phyloP scores from a whole-genome alignment of 1,140 invertebrate genomes.

The Aculops lycopersici region DNA sequence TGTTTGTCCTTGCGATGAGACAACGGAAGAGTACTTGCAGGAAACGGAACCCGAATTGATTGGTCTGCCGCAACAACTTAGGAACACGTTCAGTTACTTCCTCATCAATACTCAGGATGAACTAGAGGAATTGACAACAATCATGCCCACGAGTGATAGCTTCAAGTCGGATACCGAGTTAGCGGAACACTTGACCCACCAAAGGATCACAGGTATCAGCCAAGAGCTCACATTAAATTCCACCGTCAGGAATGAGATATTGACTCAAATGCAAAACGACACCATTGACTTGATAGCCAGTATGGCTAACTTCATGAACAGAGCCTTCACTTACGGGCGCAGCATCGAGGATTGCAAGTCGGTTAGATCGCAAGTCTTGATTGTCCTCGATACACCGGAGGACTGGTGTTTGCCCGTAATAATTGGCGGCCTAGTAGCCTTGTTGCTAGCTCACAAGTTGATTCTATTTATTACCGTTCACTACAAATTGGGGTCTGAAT shows the following conservation, averaged over 20 bases:
- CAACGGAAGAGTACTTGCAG: neutral
- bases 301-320: neutral
- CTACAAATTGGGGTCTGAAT: too few relatives aligned
- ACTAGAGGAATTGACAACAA: neutral
- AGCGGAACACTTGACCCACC: neutral
- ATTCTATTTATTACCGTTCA: neutral
- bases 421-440: neutral
- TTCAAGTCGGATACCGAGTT: neutral
- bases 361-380: neutral
- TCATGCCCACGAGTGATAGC: neutral
- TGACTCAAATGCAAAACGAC: neutral
- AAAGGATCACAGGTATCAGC: neutral
- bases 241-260: neutral
- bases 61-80: neutral
- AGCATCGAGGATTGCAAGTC: neutral
- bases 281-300: neutral
- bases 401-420: neutral
- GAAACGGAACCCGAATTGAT: neutral
- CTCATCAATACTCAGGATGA: neutral
- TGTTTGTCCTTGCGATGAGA: constrained; percentile 15
- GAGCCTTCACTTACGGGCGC: neutral
- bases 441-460: neutral
- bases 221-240: neutral
- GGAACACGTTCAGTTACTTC: neutral
- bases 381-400: neutral